Base-by-base conservation (phyloP, 2,888 invertebrate genomes). In the Stenodema calcarata region DNA sequence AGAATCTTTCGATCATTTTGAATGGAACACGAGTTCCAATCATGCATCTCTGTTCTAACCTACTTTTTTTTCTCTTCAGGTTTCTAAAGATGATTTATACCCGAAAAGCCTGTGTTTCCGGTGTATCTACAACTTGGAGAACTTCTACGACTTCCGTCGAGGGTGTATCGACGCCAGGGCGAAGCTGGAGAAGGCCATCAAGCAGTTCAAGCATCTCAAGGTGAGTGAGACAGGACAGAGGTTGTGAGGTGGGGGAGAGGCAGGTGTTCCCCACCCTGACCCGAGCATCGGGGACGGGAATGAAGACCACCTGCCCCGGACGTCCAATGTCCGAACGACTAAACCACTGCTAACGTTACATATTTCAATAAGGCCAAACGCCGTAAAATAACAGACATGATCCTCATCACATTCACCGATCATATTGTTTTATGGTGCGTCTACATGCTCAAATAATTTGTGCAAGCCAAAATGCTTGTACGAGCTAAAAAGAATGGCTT, bases 81-180 rank as follows among this genome's bases (percentile, higher is more conserved):
- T 92, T 73, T 90, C 90, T 18, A 91, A 92, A 88, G 91, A 91
- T 69, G 92, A 93, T 83, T 90, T 90, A 42, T 90, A 93, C n/a
- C 93, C 93, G 0, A 92, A 91, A 86, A 92, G 92, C 47, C 92
- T 93, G 84, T 93, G 93, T 89, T 92, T 91, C 73, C 91, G 92
- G 86, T 93, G 93, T 86, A 90, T 91, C 44, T 91, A 91, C 0
- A 92, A 92, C 90, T 92, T 93, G 89, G 92, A 93, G 89, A 92
- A 92, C 0, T 92, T 92, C 69, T 93, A 91, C 89, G 91, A 91
- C 69, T 93, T 92, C 89, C 92, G 93, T 69, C 92, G 91, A 0
- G 92, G 91, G 44, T 92, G 92, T 89, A 90, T 92, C 35, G 91
- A 92, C 89, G 92, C 92, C 27, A 88, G 89, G 70, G 83, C 88